These are phyloP conservation scores for Discoglossus pictus DNA, from an alignment of 2,797 vertebrate species.

Conservation along the genomic window DNA sequence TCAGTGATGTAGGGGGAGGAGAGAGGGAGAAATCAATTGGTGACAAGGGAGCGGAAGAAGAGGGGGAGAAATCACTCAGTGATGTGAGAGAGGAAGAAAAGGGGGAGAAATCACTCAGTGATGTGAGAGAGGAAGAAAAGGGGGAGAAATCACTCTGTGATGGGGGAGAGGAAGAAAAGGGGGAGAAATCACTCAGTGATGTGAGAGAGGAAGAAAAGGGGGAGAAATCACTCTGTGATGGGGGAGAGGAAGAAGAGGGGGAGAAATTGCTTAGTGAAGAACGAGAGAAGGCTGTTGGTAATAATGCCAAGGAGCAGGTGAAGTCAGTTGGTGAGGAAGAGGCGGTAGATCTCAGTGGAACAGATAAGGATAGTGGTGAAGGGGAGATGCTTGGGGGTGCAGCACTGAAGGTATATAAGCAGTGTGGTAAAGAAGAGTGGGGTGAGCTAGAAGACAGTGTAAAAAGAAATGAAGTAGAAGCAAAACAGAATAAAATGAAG, in stretches of 20 bases:
- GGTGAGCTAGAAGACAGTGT: no score
- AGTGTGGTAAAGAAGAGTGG: no score
- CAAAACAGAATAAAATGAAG: no score
- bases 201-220: not conserved
- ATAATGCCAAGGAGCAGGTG: not conserved
- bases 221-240: not conserved
- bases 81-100: not conserved
- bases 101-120: not conserved
- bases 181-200: no score
- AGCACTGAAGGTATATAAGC: no score
- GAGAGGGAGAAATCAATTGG: not conserved
- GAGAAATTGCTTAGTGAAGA: no score
- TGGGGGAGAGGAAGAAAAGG: not conserved
- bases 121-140: not conserved
- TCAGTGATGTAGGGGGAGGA: not conserved
- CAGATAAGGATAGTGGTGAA: not conserved
- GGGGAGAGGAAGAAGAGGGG: not conserved
- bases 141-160: not conserved
- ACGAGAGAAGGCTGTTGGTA: not conserved
- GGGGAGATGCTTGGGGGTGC: not conserved
- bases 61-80: not conserved
- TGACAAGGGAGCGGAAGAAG: not conserved
- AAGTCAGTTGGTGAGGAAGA: not conserved
- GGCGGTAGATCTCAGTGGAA: no score
- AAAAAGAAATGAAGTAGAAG: no score